Percentiles rank a stretch among this genome's conserved stretches.
Conservation (phyloP, 2,888 invertebrate species). For the Chromoteleia sp. region DNA sequence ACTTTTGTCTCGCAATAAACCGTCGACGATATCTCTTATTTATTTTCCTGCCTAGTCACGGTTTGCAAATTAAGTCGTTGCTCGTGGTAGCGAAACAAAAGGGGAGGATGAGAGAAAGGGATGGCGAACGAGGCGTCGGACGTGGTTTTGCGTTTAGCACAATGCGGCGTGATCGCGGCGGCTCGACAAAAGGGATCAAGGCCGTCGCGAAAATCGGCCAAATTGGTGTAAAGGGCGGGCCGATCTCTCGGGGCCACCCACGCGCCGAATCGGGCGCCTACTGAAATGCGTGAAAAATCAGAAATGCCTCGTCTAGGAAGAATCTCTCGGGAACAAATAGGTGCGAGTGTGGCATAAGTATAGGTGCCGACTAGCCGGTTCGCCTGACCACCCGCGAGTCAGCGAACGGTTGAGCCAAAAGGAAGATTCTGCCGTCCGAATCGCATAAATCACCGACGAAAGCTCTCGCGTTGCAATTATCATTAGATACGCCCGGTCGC, state of each 20-base stretch:
- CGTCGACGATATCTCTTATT: conserved; percentile 35
- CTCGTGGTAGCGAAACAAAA: conserved; percentile 27
- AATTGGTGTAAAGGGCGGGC: conserved; percentile 53
- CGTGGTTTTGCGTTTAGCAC: conserved; percentile 25
- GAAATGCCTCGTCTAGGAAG: conserved; percentile 77
- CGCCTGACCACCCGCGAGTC: conserved; percentile 72
- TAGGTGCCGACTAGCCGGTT: conserved; percentile 68
- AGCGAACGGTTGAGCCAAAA: conserved; percentile 61
- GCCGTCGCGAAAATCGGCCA: conserved; percentile 62
- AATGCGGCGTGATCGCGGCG: conserved; percentile 30
- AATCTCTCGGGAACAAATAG: conserved; percentile 75
- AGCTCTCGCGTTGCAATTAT: conserved; percentile 74
- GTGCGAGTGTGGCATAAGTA: conserved; percentile 71
- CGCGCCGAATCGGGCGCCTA: conserved; percentile 55
- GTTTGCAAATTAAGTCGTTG: conserved; percentile 60
- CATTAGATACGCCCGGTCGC: conserved; percentile 73
- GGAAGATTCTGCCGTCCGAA: conserved; percentile 66
- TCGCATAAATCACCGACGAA: conserved; percentile 74
- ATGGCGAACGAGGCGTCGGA: conserved; percentile 13
- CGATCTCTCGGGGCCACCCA: conserved; percentile 64
- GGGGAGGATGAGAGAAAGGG: conserved; percentile 1
- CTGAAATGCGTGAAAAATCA: conserved; percentile 81
- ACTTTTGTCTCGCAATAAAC: conserved; percentile 32
- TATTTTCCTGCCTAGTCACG: conserved; percentile 48
- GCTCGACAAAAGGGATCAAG: conserved; percentile 49